These are phyloP conservation scores for Prenolepis imparis DNA, from an alignment of 2,888 invertebrate species.

Conservation along the genomic window DNA sequence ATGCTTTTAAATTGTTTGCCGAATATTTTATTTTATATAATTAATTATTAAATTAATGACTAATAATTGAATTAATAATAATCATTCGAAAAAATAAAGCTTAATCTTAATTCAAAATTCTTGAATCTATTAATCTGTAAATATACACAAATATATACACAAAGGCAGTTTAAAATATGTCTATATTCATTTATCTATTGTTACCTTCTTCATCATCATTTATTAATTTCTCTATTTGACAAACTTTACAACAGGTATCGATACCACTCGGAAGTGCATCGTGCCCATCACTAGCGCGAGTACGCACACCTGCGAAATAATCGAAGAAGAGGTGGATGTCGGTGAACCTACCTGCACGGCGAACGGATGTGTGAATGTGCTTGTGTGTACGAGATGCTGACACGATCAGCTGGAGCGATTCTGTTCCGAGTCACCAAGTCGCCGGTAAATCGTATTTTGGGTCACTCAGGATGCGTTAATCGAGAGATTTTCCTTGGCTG, in stretches of 20 bases:
- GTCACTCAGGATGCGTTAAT: constrained; percentile 3
- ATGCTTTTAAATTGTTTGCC: not conserved
- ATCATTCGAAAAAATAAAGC: not conserved
- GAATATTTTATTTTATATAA: not conserved
- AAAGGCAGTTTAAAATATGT: not conserved
- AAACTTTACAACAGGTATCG: constrained; percentile 8
- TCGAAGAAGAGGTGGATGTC: constrained; percentile 12
- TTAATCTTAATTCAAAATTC: not conserved
- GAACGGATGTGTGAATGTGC: constrained; percentile 11
- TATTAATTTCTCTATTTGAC: not conserved
- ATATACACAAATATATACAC: not conserved
- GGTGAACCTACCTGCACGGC: constrained; percentile 45
- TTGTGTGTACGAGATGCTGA: constrained; percentile 7
- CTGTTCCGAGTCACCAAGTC: constrained; percentile 31
- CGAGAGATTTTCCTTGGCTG: constrained; percentile 4
- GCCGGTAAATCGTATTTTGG: constrained; percentile 13
- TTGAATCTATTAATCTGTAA: not conserved
- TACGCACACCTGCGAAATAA: constrained; percentile 2
- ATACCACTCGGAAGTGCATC: not conserved
- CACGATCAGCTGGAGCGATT: constrained; percentile 55
- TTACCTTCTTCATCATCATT: not conserved
- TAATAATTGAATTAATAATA: not conserved
- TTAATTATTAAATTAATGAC: not conserved
- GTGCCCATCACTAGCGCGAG: constrained; percentile 41
- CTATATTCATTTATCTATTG: not conserved